phyloP scores from a whole-genome alignment of 2,797 vertebrate species.

The Cheirogaleus major region DNA sequence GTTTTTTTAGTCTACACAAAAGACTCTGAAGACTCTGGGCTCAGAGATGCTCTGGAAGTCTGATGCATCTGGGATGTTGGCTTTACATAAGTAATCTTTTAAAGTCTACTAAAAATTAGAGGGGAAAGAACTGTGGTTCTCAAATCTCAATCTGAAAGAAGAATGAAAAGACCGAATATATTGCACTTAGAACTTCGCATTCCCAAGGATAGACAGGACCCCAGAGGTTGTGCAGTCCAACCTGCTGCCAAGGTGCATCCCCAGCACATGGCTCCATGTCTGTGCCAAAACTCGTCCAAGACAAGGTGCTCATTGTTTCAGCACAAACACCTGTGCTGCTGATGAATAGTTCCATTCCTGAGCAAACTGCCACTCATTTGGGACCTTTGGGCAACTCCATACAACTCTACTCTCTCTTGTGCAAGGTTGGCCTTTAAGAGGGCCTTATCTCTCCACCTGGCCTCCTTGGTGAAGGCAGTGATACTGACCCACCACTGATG shows the following conservation, averaged over 20 bases:
- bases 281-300: not conserved
- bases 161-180: not conserved
- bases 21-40: not conserved
- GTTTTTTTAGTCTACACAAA: not conserved
- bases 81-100: not conserved
- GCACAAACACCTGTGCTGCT: fast-evolving
- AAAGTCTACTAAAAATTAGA: not conserved
- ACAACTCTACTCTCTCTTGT: not conserved
- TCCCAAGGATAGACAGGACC: not conserved
- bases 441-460: not conserved
- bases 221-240: not conserved
- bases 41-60: not conserved
- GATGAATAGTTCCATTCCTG: not conserved
- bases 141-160: not conserved
- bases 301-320: not conserved
- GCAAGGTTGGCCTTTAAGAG: not conserved
- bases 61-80: not conserved
- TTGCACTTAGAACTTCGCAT: not conserved
- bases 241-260: fast-evolving
- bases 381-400: not conserved
- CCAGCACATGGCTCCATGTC: not conserved
- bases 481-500: no score
- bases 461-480: not conserved
- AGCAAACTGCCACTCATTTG: not conserved
- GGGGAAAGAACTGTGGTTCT: not conserved